Evolutionary conservation across 2,113 vertebrate genomes (phyloP), one percentile per base, ranked within the genome.

Genomic region (Scortum barcoo): DNA sequence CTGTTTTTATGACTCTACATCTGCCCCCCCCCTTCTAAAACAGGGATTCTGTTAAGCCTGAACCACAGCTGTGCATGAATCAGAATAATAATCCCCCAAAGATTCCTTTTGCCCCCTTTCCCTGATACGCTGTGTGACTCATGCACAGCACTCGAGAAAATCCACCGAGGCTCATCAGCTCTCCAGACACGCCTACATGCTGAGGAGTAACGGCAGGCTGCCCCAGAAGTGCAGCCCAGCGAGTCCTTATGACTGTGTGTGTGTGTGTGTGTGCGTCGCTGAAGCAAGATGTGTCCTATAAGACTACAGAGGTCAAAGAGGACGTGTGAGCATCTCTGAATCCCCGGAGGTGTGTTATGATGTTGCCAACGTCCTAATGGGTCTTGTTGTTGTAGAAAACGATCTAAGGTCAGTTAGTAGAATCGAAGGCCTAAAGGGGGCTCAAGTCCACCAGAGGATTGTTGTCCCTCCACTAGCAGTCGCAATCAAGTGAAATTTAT

Each of bases 21-120:
- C 76, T 74, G 72, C 56, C 56, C 63, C 78, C 54, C 63, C 60
- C n/a, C n/a, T n/a, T n/a, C n/a, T n/a, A n/a, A 76, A 79, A 89
- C 61, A 54, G 73, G 86, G 84, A 90, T 91, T 91, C 76, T 83
- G 81, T 68, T 93, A 91, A 94, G 76, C 85, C 76, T 70, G 46
- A 87, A 88, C 75, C 50, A 76, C 92, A 93, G 90, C 90, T 93
- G 91, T 91, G 90, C 86, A 81, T 91, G 86, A 91, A 89, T 89
- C 88, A 88, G 84, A 91, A 91, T 85, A 88, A 89, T 91, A 93
- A 93, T 92, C 92, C 84, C 84, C 88, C 76, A 86, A 90, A 92
- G 66, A 91, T 85, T 89, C 76, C 61, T 81, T 75, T 84, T 92
- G 87, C 85, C 81, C 91, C 86, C 77, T 69, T 93, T 93, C 88